Conservation (phyloP, 2,888 invertebrate genomes). For the Drosophila gaucha region DNA sequence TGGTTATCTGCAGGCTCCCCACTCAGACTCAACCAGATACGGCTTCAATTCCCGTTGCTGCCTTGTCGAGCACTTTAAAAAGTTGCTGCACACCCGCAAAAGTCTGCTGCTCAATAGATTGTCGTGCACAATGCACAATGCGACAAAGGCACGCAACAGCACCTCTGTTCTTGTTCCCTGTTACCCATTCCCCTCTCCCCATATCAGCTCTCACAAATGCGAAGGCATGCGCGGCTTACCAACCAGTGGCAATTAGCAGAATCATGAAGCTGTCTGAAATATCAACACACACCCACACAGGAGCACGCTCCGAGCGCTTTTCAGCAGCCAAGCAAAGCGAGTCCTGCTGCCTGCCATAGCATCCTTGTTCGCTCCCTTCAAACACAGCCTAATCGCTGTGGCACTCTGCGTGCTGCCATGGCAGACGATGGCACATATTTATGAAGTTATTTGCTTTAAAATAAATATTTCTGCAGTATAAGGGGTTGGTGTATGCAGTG, state of each 20-base stretch:
- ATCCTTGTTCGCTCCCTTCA: conserved; percentile 1
- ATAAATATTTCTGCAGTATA: conserved; percentile 58
- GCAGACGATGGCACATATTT: conserved; percentile 59
- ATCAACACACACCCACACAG: conserved; percentile 43
- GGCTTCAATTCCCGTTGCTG: conserved; percentile 6
- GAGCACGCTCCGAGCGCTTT: conserved; percentile 38
- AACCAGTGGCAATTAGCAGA: conserved; percentile 64
- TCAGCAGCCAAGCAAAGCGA: conserved; percentile 33
- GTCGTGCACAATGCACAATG: conserved; percentile 28
- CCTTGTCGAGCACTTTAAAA: conserved; percentile 8
- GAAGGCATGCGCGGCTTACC: conserved; percentile 66
- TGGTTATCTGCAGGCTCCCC: conserved; percentile 30
- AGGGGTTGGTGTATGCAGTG: neutral
- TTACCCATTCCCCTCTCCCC: neutral
- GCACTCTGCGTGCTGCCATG: conserved; percentile 18
- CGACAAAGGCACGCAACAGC: conserved; percentile 25
- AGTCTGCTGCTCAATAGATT: conserved; percentile 18
- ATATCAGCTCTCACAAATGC: conserved; percentile 33
- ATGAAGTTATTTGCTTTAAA: conserved; percentile 80
- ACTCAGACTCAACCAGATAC: neutral
- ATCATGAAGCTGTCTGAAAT: conserved; percentile 66
- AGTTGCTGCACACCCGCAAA: conserved; percentile 18
- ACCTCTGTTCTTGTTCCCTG: neutral
- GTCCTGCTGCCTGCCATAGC: neutral
- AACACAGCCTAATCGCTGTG: conserved; percentile 32